Evolutionary conservation across 1,140 invertebrate species (phyloP), one percentile per base, ranked within the genome.

Genomic region (Forficula auricularia): DNA sequence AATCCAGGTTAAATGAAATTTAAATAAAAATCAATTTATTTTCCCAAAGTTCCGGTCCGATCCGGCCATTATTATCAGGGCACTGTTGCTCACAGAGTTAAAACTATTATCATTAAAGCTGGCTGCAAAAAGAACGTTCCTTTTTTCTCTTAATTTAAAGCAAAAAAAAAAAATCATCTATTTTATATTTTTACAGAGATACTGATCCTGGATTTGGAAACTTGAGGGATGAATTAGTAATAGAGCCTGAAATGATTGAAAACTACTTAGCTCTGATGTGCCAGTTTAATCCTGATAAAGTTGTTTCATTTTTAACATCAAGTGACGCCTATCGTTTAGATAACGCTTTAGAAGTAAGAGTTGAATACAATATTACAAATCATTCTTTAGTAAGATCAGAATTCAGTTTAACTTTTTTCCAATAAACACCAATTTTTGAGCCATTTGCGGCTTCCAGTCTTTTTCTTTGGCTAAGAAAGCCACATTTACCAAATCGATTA

Each of bases 181-280:
- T n/a, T n/a, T n/a, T n/a, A n/a, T n/a, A n/a, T 48, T 31, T 32
- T 41, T 48, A 15, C 31, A 55, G 56, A 39, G 54, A 56, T 27
- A 39, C 53, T 27, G 47, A 52, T 33, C 43, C 48, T 8, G 43
- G 38, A 42, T 44, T 46, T 31, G 59, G 55, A 30, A 58, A 62
- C 20, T 59, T 55, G 10, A 62, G 59, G 40, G 63, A 64, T 18
- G 63, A 65, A 32, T 58, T 63, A 0, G 59, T 68, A 40, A 51
- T 79, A 19, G 64, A 68, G 10, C 53, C 65, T 1, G 52, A 58
- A 31, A 58, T 74, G 16, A 58, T 72, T 13, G 75, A 80, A 53
- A 61, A 60, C 44, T 73, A 78, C 53, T 65, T 86, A 36, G 66
- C 73, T 38, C 60, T 85, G 2, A 70, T 83, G 64, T 83, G 79